These are phyloP conservation scores for Petrocephalus sullivani DNA, from an alignment of 2,797 vertebrate species.

Conservation along the genomic window DNA sequence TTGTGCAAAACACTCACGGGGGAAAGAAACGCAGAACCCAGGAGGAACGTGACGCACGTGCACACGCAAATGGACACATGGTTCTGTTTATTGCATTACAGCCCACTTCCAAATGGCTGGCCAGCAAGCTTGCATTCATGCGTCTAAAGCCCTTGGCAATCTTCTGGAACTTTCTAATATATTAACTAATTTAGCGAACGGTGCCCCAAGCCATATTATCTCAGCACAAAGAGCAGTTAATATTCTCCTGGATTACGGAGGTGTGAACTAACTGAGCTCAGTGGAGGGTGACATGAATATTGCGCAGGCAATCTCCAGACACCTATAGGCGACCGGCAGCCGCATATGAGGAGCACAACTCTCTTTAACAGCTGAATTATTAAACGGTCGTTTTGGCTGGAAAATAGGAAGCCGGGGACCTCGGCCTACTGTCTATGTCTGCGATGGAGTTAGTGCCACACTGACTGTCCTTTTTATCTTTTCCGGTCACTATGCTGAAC, in stretches of 20 bases:
- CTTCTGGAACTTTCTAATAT: slow-evolving; percentile 18
- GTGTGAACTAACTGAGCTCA: neutral
- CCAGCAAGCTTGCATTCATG: neutral
- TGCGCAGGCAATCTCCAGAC: neutral
- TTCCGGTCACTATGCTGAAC: neutral
- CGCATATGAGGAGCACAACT: neutral
- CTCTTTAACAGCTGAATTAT: neutral
- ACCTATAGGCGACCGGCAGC: neutral
- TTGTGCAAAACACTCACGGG: neutral
- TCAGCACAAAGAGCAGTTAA: slow-evolving; percentile 19
- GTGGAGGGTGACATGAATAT: neutral
- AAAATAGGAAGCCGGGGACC: neutral
- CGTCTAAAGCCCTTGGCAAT: neutral
- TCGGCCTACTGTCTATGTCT: neutral
- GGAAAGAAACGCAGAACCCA: neutral
- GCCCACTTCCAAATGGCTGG: neutral
- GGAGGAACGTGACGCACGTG: neutral
- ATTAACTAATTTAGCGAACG: slow-evolving; percentile 16
- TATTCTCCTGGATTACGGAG: slow-evolving; percentile 31
- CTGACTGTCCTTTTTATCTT: neutral
- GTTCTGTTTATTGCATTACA: slow-evolving; percentile 4
- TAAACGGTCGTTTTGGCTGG: neutral
- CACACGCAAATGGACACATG: slow-evolving; percentile 4
- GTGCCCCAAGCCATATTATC: slow-evolving; percentile 21
- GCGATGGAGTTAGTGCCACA: neutral